Conservation (phyloP, 2,113 vertebrate genomes). For the Scopus umbretta region DNA sequence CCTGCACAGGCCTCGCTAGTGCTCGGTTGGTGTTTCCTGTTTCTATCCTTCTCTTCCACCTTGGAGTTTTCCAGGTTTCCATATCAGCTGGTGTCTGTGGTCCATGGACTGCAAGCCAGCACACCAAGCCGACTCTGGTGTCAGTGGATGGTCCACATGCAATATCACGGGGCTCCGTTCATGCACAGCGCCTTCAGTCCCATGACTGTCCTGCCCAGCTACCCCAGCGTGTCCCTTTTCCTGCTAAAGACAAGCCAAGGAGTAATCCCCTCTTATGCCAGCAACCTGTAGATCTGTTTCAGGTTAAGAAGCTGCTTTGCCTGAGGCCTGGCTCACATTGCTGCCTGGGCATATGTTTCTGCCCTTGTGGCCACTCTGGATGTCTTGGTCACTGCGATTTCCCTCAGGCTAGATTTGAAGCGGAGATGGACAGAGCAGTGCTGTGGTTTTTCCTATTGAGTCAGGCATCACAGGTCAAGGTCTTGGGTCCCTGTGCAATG, state of each 20-base stretch:
- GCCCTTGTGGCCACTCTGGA: background rate
- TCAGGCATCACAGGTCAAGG: background rate
- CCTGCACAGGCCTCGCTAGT: background rate
- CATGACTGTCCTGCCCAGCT: background rate
- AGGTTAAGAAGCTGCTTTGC: background rate
- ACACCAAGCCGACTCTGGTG: background rate
- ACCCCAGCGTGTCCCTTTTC: background rate
- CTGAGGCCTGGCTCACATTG: rapidly evolving
- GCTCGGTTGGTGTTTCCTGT: background rate
- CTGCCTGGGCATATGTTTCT: background rate
- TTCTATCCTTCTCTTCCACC: background rate
- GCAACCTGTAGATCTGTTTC: background rate
- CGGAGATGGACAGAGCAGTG: background rate
- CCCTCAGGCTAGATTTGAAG: background rate
- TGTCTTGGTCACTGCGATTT: background rate
- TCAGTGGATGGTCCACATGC: rapidly evolving
- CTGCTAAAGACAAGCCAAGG: background rate
- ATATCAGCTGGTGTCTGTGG: background rate
- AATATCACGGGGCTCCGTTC: background rate
- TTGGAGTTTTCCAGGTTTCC: background rate
- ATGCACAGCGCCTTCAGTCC: rapidly evolving
- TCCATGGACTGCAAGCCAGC: background rate
- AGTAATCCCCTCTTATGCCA: background rate
- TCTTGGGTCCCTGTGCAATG: rapidly evolving
- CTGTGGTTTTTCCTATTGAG: background rate